phyloP scores from a whole-genome alignment of 1,140 invertebrate genomes.

The Anastrepha obliqua region DNA sequence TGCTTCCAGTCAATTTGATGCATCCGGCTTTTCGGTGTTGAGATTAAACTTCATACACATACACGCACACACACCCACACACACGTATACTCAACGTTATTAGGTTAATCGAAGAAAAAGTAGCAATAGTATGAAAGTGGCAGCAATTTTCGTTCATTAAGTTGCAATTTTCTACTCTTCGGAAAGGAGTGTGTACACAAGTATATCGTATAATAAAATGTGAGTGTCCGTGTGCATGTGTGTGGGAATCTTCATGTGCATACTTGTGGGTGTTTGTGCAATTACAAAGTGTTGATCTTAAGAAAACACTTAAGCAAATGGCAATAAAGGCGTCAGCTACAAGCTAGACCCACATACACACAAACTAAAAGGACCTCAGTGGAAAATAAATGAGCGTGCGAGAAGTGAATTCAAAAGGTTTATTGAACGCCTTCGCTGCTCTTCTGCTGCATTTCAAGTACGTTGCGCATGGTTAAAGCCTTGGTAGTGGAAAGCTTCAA shows the following conservation, averaged over 20 bases:
- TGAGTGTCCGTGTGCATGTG: background rate
- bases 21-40: background rate
- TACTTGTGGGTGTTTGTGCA: background rate
- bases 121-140: background rate
- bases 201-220: background rate
- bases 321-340: background rate
- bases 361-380: background rate
- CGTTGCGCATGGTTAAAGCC: no score
- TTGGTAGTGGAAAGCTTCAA: no score
- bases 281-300: constrained; percentile 28
- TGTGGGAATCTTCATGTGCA: background rate
- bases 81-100: background rate
- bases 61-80: background rate
- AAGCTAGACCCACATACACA: background rate
- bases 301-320: constrained; percentile 26
- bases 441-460: no score
- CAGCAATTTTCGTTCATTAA: constrained; percentile 35
- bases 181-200: background rate
- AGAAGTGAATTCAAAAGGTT: no score
- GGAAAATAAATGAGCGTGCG: no score
- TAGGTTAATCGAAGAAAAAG: background rate
- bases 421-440: no score
- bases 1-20: constrained; percentile 16
- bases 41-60: no score
- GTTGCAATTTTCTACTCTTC: background rate